phyloP scores from a whole-genome alignment of 2,113 vertebrate genomes.

The Nyctereutes procyonoides region DNA sequence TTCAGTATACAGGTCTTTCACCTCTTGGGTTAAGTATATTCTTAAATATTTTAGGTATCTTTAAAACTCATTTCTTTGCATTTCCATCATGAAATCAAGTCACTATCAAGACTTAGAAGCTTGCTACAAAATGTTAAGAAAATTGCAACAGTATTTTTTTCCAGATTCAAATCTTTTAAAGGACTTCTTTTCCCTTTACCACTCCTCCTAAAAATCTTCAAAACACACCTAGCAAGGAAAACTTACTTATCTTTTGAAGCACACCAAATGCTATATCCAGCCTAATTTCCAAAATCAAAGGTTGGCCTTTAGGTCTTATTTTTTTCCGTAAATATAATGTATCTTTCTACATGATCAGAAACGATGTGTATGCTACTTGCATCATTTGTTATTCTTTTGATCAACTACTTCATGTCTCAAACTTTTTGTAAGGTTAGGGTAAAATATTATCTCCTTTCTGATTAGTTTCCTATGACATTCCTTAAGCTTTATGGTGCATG shows the following conservation, averaged over 20 bases:
- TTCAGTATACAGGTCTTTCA: background rate
- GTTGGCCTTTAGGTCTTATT: background rate
- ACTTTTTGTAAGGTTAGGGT: background rate
- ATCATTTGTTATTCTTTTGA: background rate
- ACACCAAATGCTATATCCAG: background rate
- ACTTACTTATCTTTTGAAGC: background rate
- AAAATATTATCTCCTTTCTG: background rate
- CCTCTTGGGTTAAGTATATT: background rate
- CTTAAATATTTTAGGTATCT: background rate
- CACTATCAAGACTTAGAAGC: background rate
- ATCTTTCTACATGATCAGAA: background rate
- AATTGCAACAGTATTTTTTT: background rate
- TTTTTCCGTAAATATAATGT: background rate
- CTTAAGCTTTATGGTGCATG: background rate
- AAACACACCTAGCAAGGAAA: background rate
- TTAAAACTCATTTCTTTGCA: background rate
- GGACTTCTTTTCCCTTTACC: background rate
- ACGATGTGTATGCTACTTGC: fast-evolving
- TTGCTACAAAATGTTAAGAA: background rate
- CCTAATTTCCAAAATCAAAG: background rate
- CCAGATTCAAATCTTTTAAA: background rate
- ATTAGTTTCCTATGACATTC: background rate
- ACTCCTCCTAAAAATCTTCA: background rate
- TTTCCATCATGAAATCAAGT: background rate
- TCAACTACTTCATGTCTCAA: background rate